phyloP scores from a whole-genome alignment of 1,140 invertebrate species.

The Cyrtorhinus lividipennis region DNA sequence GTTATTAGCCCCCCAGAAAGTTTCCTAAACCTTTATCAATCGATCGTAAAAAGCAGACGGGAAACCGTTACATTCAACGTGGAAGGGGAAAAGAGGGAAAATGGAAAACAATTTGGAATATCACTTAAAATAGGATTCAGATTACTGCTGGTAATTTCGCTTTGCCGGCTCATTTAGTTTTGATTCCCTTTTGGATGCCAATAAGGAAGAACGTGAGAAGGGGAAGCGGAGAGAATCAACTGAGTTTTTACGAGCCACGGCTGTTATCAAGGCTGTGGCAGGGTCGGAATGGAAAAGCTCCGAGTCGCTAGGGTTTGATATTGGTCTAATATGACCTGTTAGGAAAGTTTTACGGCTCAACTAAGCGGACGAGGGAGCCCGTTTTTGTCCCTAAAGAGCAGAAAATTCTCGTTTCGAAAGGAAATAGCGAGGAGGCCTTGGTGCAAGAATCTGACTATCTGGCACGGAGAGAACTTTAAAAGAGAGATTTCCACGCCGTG shows the following conservation, averaged over 20 bases:
- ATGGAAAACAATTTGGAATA: not conserved
- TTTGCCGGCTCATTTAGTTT: constrained; percentile 2
- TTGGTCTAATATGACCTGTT: constrained; percentile 11
- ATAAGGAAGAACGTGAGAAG: not conserved
- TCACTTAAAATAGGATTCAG: constrained; percentile 1
- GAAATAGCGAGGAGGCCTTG: not conserved
- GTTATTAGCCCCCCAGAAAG: not conserved
- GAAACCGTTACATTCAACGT: not conserved
- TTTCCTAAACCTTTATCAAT: not conserved
- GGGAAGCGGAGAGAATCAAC: not conserved
- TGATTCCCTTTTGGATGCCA: not conserved
- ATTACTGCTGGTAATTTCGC: not conserved
- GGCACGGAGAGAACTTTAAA: not conserved
- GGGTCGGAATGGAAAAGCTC: not conserved
- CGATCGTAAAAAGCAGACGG: not conserved
- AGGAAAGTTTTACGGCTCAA: constrained; percentile 7
- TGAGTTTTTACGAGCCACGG: not conserved
- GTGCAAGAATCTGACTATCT: too few relatives aligned
- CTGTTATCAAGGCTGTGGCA: not conserved
- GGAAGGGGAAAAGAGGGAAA: not conserved
- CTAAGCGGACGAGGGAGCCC: not conserved
- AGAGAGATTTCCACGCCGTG: not conserved
- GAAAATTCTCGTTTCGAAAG: not conserved
- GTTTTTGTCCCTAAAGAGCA: not conserved
- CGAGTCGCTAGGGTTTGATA: not conserved